These are phyloP conservation scores for Sisyra terminalis DNA, from an alignment of 2,888 invertebrate genomes.

Conservation along the genomic window DNA sequence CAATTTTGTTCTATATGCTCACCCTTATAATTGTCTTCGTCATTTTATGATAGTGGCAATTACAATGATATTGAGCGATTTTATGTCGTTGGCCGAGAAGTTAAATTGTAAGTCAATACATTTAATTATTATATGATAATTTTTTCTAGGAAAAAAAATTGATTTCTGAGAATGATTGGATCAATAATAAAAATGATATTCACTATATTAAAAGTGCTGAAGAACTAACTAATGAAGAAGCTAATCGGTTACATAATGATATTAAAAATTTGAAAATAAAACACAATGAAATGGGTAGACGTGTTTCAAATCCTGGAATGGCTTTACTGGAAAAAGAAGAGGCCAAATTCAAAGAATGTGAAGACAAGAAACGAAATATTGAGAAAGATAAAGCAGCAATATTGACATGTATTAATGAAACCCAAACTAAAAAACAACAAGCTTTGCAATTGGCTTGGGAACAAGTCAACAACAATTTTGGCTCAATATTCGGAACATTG, in stretches of 20 bases:
- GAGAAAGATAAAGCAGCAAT: slow-evolving; percentile 60
- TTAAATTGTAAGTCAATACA: too few species aligned
- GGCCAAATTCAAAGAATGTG: slow-evolving; percentile 49
- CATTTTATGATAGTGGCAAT: too few species aligned
- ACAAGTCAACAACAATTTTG: slow-evolving; percentile 84
- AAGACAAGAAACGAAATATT: slow-evolving; percentile 47
- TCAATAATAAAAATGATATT: slow-evolving; percentile 15
- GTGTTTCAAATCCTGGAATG: slow-evolving; percentile 71
- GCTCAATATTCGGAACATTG: slow-evolving; percentile 81
- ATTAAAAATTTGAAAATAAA: slow-evolving; percentile 38
- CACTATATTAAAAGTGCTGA: slow-evolving; percentile 18
- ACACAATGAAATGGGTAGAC: slow-evolving; percentile 48
- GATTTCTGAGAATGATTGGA: slow-evolving; percentile 14
- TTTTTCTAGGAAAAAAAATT: slow-evolving; percentile 20
- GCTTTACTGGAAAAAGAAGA: slow-evolving; percentile 73
- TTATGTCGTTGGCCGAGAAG: too few species aligned
- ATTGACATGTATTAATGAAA: slow-evolving; percentile 59
- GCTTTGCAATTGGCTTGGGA: slow-evolving; percentile 69
- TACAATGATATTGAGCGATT: too few species aligned
- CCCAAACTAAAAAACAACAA: slow-evolving; percentile 82
- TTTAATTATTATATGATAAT: too few species aligned
- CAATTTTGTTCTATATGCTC: too few species aligned
- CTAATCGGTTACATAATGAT: slow-evolving; percentile 32
- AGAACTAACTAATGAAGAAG: slow-evolving; percentile 18
- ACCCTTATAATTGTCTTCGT: too few species aligned